Conservation (phyloP, 2,888 invertebrate genomes). For the Stramonita haemastoma region DNA sequence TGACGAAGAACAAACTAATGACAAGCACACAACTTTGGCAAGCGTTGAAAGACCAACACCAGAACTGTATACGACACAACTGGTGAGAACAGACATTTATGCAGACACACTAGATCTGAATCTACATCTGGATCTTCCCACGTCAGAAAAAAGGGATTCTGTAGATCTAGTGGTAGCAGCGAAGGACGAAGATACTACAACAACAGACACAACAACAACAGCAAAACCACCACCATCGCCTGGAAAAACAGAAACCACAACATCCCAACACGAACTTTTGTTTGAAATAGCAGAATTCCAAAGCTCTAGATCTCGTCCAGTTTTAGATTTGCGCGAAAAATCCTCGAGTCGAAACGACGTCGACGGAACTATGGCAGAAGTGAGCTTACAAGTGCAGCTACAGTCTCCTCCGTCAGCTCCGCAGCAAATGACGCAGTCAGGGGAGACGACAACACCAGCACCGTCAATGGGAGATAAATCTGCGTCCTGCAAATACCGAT, state of each 20-base stretch:
- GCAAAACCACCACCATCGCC: background rate
- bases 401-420: background rate
- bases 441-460: background rate
- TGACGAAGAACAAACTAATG: background rate
- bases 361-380: no score
- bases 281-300: background rate
- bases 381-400: no score
- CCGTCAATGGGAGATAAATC: background rate
- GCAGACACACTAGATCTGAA: background rate
- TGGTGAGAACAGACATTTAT: background rate
- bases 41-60: background rate
- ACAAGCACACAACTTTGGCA: background rate
- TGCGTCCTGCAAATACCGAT: slow-evolving; percentile 61
- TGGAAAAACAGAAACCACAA: no score
- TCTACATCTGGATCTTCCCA: background rate
- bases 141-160: no score
- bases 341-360: no score
- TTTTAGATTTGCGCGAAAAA: no score
- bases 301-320: background rate
- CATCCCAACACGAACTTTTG: no score
- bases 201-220: background rate
- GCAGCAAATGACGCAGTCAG: background rate
- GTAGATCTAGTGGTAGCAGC: no score
- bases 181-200: background rate
- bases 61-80: background rate